Evolutionary conservation across 2,888 invertebrate genomes (phyloP), one percentile per base, ranked within the genome.

Genomic region (Notodromas monacha): DNA sequence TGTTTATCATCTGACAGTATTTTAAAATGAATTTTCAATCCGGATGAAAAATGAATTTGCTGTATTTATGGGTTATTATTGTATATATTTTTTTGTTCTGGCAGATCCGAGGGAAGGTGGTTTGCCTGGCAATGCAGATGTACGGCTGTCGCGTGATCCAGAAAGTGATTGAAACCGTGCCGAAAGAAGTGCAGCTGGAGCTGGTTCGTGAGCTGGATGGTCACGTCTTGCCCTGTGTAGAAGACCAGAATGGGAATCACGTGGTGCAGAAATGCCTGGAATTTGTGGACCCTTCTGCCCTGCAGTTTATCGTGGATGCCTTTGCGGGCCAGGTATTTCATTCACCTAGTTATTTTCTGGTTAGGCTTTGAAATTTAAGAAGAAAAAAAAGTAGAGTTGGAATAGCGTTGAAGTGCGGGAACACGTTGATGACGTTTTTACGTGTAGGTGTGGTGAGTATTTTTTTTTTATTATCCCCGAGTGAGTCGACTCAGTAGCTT

Each of bases 91-190:
- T n/a, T n/a, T n/a, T n/a, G n/a, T 43, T 50, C n/a, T n/a, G n/a
- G n/a, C n/a, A n/a, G n/a, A n/a, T n/a, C n/a, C 32, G 32, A 14
- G 40, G 50, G 12, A 49, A 57, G 36, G 58, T 58, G n/a, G 41
- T 60, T 35, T 50, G 48, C 5, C 40, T 58, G 14, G 55, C 58
- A 1, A 41, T 59, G 30, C 59, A 60, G 42, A 59, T 57, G 57
- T 57, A 60, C 40, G 58, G 58, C 21, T 58, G 58, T 38, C 44
- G 58, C 4, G 58, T 58, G n/a, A 57, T 58, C 34, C 58, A 58
- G 43, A 58, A 58, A 39, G 59, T 59, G 2, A 42, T 58, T 26
- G 58, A 58, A 40, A 49, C 49, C 3, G 50, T 55, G 30, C 48
- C 50, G 11, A 36, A 46, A 4, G 52, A 54, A 21, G 50, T 52